Percentiles rank a stretch among this genome's conserved stretches.
phyloP scores from a whole-genome alignment of 2,113 vertebrate species.

The Cepphus grylle region DNA sequence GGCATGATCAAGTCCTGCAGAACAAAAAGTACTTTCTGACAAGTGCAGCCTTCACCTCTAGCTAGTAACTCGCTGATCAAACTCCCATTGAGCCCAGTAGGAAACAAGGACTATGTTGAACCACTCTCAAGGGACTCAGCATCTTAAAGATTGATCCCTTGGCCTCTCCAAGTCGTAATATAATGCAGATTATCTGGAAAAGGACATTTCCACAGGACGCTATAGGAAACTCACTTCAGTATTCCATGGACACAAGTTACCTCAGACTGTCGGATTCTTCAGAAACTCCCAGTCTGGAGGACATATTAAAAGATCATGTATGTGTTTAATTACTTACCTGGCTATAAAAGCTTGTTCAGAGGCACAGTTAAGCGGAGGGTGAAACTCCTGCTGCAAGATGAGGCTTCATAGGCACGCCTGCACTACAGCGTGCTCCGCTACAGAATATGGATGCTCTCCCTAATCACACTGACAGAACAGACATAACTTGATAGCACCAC shows the following conservation, averaged over 20 bases:
- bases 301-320: neutral
- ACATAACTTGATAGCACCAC: neutral
- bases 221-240: neutral
- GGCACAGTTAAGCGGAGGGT: neutral
- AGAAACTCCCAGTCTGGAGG: neutral
- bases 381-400: neutral
- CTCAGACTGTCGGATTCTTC: neutral
- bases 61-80: neutral
- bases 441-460: neutral
- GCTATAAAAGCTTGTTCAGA: neutral
- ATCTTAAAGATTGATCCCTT: neutral
- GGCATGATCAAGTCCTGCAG: neutral
- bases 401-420: rapidly evolving
- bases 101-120: neutral
- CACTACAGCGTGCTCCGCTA: neutral
- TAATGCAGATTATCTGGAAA: neutral
- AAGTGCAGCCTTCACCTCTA: neutral
- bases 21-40: neutral
- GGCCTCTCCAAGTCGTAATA: neutral
- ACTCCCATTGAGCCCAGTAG: neutral
- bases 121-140: neutral
- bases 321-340: neutral
- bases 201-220: neutral
- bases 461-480: neutral
- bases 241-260: too few relatives aligned